Evolutionary conservation across 2,888 invertebrate genomes (phyloP), one percentile per base, ranked within the genome.

Genomic region (Drosophila ochracea): DNA sequence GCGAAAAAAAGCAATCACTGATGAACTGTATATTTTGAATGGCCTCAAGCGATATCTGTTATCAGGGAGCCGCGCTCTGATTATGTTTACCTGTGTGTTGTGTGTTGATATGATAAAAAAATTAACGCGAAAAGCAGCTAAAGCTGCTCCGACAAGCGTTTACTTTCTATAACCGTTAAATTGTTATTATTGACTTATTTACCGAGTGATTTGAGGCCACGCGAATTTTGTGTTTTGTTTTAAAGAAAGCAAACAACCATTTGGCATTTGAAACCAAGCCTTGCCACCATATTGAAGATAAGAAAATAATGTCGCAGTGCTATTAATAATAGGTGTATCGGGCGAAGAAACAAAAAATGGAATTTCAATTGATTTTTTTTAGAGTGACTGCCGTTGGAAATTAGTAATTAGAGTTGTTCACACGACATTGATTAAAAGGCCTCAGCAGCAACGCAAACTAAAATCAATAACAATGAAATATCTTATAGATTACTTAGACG

Each of bases 121-220:
- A 66, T 47, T 39, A 59, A 63, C 60, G 37, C 43, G 25, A 35
- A 73, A 35, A 73, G 59, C 35, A 52, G 25, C 16, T 25, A 16
- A 19, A 47, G 2, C 21, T 33, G 35, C 35, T 30, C 31, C 55
- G 21, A 43, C 21, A 43, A 83, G 60, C 83, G 54, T 68, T 79
- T 87, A 73, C 73, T 80, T 78, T 71, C 70, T 64, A 80, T 66
- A 69, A 64, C 58, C 79, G 79, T 78, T 89, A 74, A 89, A 87
- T 80, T 72, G 82, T 69, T 82, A 82, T 89, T 87, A 89, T 84
- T 84, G 82, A 80, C 74, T 84, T 84, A 85, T 78, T 89, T 77
- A 71, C 75, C 59, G 43, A 30, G 47, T 72, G 68, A 67, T 73
- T 77, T 68, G 66, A 64, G 63, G 47, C n/a, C 47, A 41, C 47